A percentile compares a stretch with the other conserved stretches of the same genome.
Evolutionary conservation across 2,888 invertebrate genomes (phyloP).

Genomic region (Pseudococcus jackbeardsleyi): DNA sequence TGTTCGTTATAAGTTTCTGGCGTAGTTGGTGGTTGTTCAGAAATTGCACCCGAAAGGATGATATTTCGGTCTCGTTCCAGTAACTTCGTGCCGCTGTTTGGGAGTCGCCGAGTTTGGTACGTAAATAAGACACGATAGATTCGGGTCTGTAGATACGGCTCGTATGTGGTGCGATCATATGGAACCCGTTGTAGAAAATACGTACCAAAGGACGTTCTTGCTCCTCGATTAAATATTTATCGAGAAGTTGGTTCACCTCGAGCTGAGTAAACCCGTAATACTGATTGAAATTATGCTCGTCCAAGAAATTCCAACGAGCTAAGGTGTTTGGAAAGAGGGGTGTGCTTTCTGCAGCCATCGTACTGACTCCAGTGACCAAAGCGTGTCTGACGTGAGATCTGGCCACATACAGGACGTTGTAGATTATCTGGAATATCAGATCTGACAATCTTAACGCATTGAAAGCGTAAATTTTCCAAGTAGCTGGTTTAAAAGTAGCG

Average conservation of each 20-base stretch:
- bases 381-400: background rate
- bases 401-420: too few relatives aligned
- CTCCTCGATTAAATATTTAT: background rate
- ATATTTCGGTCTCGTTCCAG: conserved; percentile 15
- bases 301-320: background rate
- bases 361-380: background rate
- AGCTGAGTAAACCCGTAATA: background rate
- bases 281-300: background rate
- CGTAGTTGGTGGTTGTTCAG: background rate
- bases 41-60: conserved; percentile 22
- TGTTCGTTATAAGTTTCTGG: conserved; percentile 1
- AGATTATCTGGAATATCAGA: too few relatives aligned
- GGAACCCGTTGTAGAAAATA: background rate
- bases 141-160: background rate
- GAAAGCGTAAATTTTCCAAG: too few relatives aligned
- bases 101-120: background rate
- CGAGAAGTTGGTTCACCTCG: background rate
- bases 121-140: background rate
- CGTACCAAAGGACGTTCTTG: background rate
- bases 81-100: background rate
- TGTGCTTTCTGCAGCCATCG: background rate
- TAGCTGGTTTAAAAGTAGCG: too few relatives aligned
- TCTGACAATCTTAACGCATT: too few relatives aligned
- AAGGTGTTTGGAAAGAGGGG: background rate
- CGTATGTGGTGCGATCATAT: background rate